phyloP scores from a whole-genome alignment of 2,797 vertebrate genomes.

The Sebastes hubbsi region DNA sequence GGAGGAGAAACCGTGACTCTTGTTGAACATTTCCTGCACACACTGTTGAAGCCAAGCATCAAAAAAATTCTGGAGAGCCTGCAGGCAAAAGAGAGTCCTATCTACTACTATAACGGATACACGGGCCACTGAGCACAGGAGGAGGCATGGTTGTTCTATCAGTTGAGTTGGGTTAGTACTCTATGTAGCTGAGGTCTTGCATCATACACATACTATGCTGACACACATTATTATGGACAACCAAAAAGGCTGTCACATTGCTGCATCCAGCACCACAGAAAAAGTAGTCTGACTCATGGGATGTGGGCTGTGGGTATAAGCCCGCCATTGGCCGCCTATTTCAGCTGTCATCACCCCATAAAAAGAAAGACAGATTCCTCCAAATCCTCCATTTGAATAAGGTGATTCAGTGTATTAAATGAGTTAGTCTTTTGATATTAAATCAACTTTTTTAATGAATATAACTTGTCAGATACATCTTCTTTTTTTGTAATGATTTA shows the following conservation, averaged over 20 bases:
- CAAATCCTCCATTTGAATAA: too few species aligned
- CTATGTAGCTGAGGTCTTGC: constrained; percentile 5
- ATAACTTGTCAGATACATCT: too few species aligned
- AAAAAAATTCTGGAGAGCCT: background rate
- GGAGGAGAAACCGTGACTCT: background rate
- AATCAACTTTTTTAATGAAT: too few species aligned
- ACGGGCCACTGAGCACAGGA: background rate
- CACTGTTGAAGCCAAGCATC: background rate
- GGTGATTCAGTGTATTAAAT: too few species aligned
- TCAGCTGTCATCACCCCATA: too few species aligned
- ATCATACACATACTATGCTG: background rate
- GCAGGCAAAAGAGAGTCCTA: background rate
- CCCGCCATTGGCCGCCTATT: background rate
- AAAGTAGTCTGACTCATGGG: background rate
- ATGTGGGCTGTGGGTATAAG: background rate
- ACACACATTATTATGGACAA: constrained; percentile 11
- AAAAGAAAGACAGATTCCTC: too few species aligned
- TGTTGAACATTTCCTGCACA: background rate
- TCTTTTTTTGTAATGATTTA: too few species aligned
- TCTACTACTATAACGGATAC: constrained; percentile 8
- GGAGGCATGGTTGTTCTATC: constrained; percentile 42
- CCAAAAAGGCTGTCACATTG: background rate
- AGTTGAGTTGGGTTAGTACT: background rate
- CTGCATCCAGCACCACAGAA: constrained; percentile 4
- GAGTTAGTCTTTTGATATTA: too few species aligned